Evolutionary conservation across 2,113 vertebrate species (phyloP).

Genomic region (Alectura lathami): DNA sequence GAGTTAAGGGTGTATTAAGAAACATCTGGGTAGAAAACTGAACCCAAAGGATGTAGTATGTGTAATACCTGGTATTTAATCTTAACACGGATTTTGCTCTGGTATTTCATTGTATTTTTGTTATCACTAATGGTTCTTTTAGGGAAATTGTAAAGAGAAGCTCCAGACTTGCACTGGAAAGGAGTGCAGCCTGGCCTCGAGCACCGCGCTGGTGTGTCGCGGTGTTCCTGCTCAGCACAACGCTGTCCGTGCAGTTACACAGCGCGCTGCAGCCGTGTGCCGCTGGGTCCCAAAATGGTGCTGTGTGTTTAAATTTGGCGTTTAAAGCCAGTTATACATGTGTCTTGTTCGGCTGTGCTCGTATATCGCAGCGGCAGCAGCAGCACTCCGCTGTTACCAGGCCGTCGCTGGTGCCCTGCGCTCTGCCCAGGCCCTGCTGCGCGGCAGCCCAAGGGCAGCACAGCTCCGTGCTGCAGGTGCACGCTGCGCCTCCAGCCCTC

Average conservation of each 20-base stretch:
- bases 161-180: not conserved
- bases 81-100: not conserved
- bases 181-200: not conserved
- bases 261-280: accelerated
- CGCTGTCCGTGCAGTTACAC: not conserved
- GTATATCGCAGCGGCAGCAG: not conserved
- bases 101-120: not conserved
- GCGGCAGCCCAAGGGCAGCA: too few relatives aligned
- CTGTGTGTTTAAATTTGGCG: not conserved
- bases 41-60: not conserved
- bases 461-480: too few relatives aligned
- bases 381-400: not conserved
- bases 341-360: not conserved
- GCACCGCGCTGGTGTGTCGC: too few relatives aligned
- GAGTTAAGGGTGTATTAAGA: not conserved
- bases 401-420: too few relatives aligned
- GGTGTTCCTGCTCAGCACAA: too few relatives aligned
- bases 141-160: not conserved
- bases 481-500: too few relatives aligned
- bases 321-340: not conserved
- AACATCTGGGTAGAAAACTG: not conserved
- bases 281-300: accelerated
- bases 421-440: not conserved
- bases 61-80: not conserved
- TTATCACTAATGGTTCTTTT: not conserved